Conservation (phyloP, 2,797 vertebrate genomes). For the Graptemys geographica region DNA sequence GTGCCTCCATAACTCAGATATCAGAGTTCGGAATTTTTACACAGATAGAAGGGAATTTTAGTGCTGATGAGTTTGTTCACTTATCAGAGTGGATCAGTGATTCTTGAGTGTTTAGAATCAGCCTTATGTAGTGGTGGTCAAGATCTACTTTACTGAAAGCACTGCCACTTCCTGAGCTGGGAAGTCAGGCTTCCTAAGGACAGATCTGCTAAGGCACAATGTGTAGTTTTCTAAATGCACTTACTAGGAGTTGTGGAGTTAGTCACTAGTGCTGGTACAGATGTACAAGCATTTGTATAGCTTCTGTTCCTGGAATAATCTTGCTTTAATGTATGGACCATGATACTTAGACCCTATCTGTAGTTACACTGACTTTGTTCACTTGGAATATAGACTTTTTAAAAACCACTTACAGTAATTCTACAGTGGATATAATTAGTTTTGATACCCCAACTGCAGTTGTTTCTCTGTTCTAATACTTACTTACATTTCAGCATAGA, state of each 20-base stretch:
- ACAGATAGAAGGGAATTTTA: too few species aligned
- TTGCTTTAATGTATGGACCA: background rate
- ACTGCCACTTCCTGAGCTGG: background rate
- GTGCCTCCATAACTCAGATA: too few species aligned
- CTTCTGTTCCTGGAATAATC: background rate
- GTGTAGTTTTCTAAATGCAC: background rate
- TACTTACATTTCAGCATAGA: background rate
- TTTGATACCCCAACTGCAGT: background rate
- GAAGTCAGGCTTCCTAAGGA: background rate
- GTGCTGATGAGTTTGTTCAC: too few species aligned
- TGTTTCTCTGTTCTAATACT: background rate
- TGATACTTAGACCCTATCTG: background rate
- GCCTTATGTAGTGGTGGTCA: background rate
- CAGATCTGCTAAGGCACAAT: background rate
- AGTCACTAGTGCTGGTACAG: background rate
- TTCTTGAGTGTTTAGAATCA: background rate
- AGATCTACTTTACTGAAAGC: background rate
- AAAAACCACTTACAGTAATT: too few species aligned
- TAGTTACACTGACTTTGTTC: background rate
- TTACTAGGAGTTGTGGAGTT: background rate
- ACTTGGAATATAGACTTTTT: background rate
- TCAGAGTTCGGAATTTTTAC: too few species aligned
- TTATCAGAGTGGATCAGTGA: rapidly evolving
- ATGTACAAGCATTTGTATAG: background rate
- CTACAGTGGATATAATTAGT: background rate